These are phyloP conservation scores for Cebus imitator DNA, from an alignment of 2,113 vertebrate genomes.

Conservation along the genomic window DNA sequence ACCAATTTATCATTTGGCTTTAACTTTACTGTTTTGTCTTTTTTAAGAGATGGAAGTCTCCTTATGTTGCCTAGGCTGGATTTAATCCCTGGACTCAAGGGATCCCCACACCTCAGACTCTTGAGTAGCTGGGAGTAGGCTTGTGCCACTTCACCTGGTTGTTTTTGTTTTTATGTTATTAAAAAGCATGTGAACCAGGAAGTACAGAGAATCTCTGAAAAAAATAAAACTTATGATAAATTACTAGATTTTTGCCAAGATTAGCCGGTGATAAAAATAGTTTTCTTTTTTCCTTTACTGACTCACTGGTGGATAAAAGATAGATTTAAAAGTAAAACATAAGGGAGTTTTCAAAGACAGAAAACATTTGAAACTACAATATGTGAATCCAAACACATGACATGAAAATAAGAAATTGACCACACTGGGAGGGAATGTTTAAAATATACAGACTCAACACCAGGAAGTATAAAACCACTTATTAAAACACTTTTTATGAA, in stretches of 20 bases:
- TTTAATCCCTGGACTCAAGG: not conserved
- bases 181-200: not conserved
- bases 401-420: not conserved
- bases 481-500: not conserved
- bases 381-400: not conserved
- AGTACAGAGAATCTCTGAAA: not conserved
- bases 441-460: not conserved
- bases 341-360: not conserved
- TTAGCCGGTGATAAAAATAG: not conserved
- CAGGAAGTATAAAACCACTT: not conserved
- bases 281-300: no score
- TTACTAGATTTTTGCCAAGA: not conserved
- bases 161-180: not conserved
- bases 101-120: not conserved
- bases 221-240: constrained; percentile 9
- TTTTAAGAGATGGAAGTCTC: not conserved
- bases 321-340: not conserved
- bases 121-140: not conserved
- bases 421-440: not conserved
- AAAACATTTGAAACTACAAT: constrained; percentile 4
- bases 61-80: not conserved
- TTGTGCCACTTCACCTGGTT: not conserved
- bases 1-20: not conserved
- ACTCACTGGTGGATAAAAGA: no score
- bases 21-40: not conserved